Conservation (phyloP, 2,113 vertebrate species). For the Podocnemis expansa region DNA sequence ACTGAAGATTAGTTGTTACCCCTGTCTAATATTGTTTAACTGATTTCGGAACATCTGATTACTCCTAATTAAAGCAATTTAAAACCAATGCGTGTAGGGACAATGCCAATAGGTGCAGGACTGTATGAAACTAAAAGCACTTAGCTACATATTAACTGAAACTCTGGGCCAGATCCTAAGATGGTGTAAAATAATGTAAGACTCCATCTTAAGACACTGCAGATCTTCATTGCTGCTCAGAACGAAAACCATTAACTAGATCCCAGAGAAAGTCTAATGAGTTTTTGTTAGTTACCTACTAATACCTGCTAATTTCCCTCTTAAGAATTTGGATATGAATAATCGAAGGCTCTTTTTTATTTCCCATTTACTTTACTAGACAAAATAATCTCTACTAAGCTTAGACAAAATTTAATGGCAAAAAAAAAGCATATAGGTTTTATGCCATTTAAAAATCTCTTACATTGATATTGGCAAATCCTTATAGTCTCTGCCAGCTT, state of each 20-base stretch:
- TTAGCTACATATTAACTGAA: neutral
- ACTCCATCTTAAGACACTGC: neutral
- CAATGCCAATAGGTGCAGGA: neutral
- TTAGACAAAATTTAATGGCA: neutral
- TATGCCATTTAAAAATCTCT: neutral
- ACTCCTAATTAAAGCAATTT: neutral
- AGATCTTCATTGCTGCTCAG: neutral
- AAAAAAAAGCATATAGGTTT: neutral
- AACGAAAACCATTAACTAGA: neutral
- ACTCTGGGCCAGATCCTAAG: neutral
- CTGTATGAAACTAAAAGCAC: neutral
- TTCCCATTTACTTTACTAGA: neutral
- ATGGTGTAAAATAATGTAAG: neutral
- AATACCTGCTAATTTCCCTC: neutral
- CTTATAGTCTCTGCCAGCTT: neutral
- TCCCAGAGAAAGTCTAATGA: neutral
- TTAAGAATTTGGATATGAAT: neutral
- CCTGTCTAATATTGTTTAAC: neutral
- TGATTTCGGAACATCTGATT: neutral
- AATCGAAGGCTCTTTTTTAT: neutral
- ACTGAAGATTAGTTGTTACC: neutral
- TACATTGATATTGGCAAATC: neutral
- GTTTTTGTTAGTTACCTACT: neutral
- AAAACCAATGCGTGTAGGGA: neutral
- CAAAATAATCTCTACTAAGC: neutral